A percentile compares a stretch with the other conserved stretches of the same genome.
These are phyloP conservation scores for Hermaeophaga mercurialis DNA, from an alignment of 2,888 invertebrate genomes.

Conservation along the genomic window DNA sequence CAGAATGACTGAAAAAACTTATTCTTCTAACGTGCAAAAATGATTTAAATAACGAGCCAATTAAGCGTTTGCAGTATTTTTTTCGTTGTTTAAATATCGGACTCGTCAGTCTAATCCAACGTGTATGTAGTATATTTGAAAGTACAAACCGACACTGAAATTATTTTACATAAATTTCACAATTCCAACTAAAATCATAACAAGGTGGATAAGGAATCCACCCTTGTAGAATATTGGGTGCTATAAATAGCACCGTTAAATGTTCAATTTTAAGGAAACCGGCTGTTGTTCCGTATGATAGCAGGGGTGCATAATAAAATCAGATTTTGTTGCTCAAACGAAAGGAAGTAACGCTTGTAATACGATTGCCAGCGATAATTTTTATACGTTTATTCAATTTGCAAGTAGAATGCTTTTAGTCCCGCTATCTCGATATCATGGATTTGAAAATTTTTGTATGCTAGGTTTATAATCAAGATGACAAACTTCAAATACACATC, in stretches of 20 bases:
- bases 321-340: constrained; percentile 30
- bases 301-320: constrained; percentile 37
- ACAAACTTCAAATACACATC: too few species aligned
- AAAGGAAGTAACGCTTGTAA: constrained; percentile 31
- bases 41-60: too few species aligned
- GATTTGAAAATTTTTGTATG: too few species aligned
- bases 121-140: too few species aligned
- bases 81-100: too few species aligned
- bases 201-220: background rate
- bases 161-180: background rate
- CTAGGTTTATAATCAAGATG: too few species aligned
- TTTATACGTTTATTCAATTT: constrained; percentile 31
- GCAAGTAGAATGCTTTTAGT: constrained; percentile 8
- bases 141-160: too few species aligned
- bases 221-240: constrained; percentile 20
- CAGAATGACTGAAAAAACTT: too few species aligned
- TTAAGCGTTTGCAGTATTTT: too few species aligned
- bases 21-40: too few species aligned
- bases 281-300: constrained; percentile 34
- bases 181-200: background rate
- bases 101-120: too few species aligned
- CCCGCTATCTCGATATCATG: background rate
- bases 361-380: constrained; percentile 32
- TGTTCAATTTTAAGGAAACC: constrained; percentile 33
- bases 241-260: constrained; percentile 30